Percentiles rank a stretch among this genome's conserved stretches.
phyloP scores from a whole-genome alignment of 2,113 vertebrate species.

The Gambusia affinis region DNA sequence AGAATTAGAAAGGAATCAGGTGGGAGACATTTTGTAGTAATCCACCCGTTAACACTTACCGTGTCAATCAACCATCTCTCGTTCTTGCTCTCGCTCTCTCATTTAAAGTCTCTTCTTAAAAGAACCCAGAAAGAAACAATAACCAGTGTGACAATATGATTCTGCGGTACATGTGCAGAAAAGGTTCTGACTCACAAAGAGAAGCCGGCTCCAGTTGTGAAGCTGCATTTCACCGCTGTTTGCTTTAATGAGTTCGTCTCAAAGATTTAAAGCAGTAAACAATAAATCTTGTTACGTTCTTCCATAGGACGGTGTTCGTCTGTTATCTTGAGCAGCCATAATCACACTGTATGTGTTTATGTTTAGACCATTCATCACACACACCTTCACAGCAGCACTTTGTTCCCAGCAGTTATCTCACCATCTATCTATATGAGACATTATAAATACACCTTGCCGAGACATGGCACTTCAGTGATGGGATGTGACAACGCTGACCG shows the following conservation, averaged over 20 bases:
- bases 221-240: slow-evolving; percentile 8
- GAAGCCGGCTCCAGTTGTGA: slow-evolving; percentile 8
- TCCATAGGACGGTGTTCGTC: neutral
- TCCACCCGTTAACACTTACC: slow-evolving; percentile 19
- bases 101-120: neutral
- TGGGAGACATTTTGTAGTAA: slow-evolving; percentile 50
- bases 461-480: slow-evolving; percentile 21
- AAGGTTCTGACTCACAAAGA: slow-evolving; percentile 19
- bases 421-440: slow-evolving; percentile 29
- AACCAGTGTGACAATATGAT: neutral
- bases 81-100: neutral
- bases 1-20: slow-evolving; percentile 35
- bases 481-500: slow-evolving; percentile 51
- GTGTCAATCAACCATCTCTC: neutral
- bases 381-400: slow-evolving; percentile 44
- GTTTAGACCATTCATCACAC: slow-evolving; percentile 47
- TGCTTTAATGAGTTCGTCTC: neutral
- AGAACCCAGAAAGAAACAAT: neutral
- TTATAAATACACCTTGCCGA: slow-evolving; percentile 44
- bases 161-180: slow-evolving; percentile 8
- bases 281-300: neutral
- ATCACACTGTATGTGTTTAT: slow-evolving; percentile 35
- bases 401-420: slow-evolving; percentile 33
- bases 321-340: slow-evolving; percentile 20
- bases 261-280: neutral